Evolutionary conservation across 2,888 invertebrate species (phyloP).

Genomic region (Nomada fabriciana): DNA sequence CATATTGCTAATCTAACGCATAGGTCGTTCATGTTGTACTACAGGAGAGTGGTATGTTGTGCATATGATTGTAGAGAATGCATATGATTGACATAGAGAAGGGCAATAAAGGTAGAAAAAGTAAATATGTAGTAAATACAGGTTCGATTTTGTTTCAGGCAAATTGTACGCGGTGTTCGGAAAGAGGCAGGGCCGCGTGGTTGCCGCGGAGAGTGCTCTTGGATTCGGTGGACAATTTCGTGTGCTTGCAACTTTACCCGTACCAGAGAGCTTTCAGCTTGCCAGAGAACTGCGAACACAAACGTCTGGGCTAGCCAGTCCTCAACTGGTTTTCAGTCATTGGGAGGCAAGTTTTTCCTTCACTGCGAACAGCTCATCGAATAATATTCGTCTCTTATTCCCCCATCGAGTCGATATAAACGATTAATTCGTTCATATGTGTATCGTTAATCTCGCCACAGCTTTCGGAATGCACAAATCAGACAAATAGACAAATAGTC

Average conservation of each 20-base stretch:
- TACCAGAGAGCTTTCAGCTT: conserved; percentile 98
- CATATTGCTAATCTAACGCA: too few species aligned
- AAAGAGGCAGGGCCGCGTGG: conserved; percentile 93
- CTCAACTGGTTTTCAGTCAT: conserved; percentile 97
- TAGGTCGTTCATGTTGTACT: too few species aligned
- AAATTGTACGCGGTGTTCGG: conserved; percentile 96
- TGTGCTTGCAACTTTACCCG: conserved; percentile 95
- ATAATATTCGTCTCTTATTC: neutral
- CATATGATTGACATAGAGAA: too few species aligned
- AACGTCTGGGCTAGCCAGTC: conserved; percentile 98
- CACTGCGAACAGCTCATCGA: neutral
- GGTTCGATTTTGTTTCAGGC: conserved; percentile 85
- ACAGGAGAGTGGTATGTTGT: too few species aligned
- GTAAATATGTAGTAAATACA: neutral
- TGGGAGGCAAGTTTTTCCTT: conserved; percentile 92
- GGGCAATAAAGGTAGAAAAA: neutral
- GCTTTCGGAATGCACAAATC: too few species aligned
- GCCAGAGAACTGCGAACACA: conserved; percentile 97
- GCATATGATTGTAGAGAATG: too few species aligned
- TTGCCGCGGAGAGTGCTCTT: conserved; percentile 95
- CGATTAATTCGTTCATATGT: too few species aligned
- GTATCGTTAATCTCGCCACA: too few species aligned
- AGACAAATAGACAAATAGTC: too few species aligned
- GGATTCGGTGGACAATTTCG: conserved; percentile 95
- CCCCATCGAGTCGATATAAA: neutral